Conservation (phyloP, 2,113 vertebrate species). For the Machaerirhynchus nigripectus region DNA sequence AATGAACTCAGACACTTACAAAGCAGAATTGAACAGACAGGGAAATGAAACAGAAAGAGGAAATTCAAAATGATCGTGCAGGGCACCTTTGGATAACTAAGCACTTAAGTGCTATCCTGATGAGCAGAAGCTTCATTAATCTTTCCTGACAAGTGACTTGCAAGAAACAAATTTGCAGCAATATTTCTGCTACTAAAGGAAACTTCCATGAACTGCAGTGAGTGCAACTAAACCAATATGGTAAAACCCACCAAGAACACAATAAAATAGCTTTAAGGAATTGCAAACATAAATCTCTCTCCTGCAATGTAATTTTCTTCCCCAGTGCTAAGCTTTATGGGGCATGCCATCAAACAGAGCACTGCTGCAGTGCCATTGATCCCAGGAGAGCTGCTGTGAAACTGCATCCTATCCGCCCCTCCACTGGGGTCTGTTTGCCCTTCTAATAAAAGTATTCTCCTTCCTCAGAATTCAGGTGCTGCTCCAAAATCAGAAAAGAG, state of each 20-base stretch:
- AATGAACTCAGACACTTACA: conserved; percentile 50
- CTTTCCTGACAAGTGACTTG: conserved; percentile 61
- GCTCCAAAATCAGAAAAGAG: background rate
- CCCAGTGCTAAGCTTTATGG: background rate
- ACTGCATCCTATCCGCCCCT: background rate
- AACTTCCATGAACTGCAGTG: background rate
- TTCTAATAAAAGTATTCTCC: background rate
- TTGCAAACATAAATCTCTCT: conserved; percentile 14
- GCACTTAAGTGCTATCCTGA: conserved; percentile 40
- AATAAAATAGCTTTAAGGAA: conserved; percentile 23
- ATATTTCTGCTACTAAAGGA: conserved; percentile 8
- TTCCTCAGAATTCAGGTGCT: background rate
- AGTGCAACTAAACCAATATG: background rate
- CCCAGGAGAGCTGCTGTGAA: background rate
- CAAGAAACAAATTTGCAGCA: conserved; percentile 51
- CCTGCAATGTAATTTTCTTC: background rate
- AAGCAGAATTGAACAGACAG: conserved; percentile 50
- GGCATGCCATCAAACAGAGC: background rate
- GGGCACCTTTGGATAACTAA: conserved; percentile 20
- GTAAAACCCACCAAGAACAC: conserved; percentile 21
- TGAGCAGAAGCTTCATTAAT: conserved; percentile 61
- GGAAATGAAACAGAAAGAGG: conserved; percentile 50
- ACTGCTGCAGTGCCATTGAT: background rate
- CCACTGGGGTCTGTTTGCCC: background rate
- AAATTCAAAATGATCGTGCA: conserved; percentile 33